Evolutionary conservation across 1,140 invertebrate species (phyloP).

Genomic region (Philaenus spumarius): DNA sequence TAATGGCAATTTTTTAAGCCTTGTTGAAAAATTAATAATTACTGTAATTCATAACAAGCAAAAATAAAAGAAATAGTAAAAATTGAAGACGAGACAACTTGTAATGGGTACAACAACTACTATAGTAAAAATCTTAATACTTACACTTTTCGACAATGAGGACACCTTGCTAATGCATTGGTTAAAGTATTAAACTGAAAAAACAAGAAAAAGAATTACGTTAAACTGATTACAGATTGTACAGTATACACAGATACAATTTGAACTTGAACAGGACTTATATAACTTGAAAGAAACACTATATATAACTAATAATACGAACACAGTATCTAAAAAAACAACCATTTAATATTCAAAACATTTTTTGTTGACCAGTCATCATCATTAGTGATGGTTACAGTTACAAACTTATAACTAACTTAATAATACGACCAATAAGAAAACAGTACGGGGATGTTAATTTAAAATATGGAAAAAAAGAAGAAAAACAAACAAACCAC

Average conservation of each 20-base stretch:
- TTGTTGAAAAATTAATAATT: too few relatives aligned
- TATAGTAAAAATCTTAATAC: too few relatives aligned
- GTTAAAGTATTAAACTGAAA: constrained; percentile 88
- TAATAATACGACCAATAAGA: too few relatives aligned
- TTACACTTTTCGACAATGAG: constrained; percentile 85
- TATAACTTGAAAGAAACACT: background rate
- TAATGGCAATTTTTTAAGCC: too few relatives aligned
- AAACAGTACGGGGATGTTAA: too few relatives aligned
- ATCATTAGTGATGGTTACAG: too few relatives aligned
- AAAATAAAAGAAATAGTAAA: too few relatives aligned
- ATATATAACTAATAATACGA: background rate
- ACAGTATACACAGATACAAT: background rate
- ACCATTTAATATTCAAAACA: background rate
- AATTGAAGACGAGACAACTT: too few relatives aligned
- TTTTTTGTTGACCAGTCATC: background rate
- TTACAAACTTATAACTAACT: too few relatives aligned
- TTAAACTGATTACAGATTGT: constrained; percentile 52
- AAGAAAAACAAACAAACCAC: too few relatives aligned
- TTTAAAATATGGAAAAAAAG: background rate
- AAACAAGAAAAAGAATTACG: constrained; percentile 50
- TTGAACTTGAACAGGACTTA: background rate
- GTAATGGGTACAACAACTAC: too few relatives aligned
- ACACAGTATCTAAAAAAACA: background rate
- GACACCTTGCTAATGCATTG: constrained; percentile 91
- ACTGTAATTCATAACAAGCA: too few relatives aligned